Percentiles rank a stretch among this genome's conserved stretches.
These are phyloP conservation scores for Aphrocallistes beatrix DNA, from an alignment of 37 sponge, comb jelly and placozoan genomes.

Conservation along the genomic window DNA sequence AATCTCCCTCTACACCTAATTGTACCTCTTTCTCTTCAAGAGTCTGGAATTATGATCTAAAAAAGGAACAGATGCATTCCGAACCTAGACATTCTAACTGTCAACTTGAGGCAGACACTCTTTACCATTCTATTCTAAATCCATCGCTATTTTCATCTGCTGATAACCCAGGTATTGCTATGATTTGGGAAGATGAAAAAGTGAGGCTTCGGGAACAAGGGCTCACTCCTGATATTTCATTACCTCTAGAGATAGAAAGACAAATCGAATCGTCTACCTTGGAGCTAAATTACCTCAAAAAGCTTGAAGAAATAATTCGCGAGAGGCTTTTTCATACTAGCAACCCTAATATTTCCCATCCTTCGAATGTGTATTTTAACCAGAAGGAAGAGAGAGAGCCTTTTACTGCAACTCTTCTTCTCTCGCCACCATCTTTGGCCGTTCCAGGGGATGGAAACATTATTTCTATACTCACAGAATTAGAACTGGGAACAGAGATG, in stretches of 20 bases:
- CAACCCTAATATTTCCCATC: neutral
- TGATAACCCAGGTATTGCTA: constrained; percentile 57
- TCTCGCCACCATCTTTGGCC: neutral
- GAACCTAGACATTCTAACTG: constrained; percentile 14
- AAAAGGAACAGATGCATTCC: neutral
- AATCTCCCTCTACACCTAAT: constrained; percentile 16
- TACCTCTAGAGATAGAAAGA: neutral
- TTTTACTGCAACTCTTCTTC: neutral
- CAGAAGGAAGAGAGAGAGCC: neutral
- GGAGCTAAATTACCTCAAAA: neutral
- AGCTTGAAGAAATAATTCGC: neutral
- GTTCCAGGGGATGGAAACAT: neutral
- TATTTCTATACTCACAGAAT: neutral
- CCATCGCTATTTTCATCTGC: neutral
- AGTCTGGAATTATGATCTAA: neutral
- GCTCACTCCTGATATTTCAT: neutral
- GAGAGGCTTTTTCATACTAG: neutral
- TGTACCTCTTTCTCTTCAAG: neutral
- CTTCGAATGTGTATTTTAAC: neutral
- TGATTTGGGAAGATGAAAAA: constrained; percentile 73
- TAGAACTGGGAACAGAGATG: neutral
- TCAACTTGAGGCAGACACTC: neutral
- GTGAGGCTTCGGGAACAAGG: constrained; percentile 20
- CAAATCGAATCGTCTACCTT: neutral
- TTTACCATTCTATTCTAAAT: neutral